Base-by-base conservation (phyloP, 1,140 invertebrate genomes). In the Marisa cornuarietis region DNA sequence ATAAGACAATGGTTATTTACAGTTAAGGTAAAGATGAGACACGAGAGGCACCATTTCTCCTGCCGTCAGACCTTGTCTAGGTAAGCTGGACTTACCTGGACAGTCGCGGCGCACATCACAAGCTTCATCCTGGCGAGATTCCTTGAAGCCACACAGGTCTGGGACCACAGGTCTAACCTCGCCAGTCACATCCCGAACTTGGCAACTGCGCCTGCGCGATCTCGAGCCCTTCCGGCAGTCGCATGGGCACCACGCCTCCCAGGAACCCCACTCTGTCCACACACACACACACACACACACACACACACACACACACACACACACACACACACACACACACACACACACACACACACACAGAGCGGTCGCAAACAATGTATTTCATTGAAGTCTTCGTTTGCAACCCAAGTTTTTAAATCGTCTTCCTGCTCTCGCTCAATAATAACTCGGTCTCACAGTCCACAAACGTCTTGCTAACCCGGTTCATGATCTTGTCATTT, bases 251-350 rank as follows among this genome's bases (percentile, higher is more conserved):
- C 74, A 83, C 49, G 61, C 18, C 7, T 51, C 62, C 80, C 81
- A 83, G 0, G 42, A 71, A 11, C 79, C 76, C 65, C 82, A 72
- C 58, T 81, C 79, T 77, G 52, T 42, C 14, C 73, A 54, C 16
- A 5, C 74, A 42, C 31, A 68, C n/a, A n/a, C 31, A 71, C 8
- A 71, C 69, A 71, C 26, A 11, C 69, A 42, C 10, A 54, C 42
- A 42, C 4, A 18, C 26, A 42, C 24, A 71, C 69, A 71, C 24
- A 42, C 69, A 71, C 26, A 42, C 69, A 71, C 69, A 71, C 69
- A 71, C 69, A 71, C 69, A 71, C 69, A 71, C 69, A 71, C 69
- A 71, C 69, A 71, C 69, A 71, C 69, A 71, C 69, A 71, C 69
- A 71, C 69, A 42, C 26, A 42, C 69, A 51, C n/a, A 71, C 69